A percentile compares a stretch with the other conserved stretches of the same genome.
These are phyloP conservation scores for Characodon lateralis DNA, from an alignment of 2,797 vertebrate species.

Conservation along the genomic window DNA sequence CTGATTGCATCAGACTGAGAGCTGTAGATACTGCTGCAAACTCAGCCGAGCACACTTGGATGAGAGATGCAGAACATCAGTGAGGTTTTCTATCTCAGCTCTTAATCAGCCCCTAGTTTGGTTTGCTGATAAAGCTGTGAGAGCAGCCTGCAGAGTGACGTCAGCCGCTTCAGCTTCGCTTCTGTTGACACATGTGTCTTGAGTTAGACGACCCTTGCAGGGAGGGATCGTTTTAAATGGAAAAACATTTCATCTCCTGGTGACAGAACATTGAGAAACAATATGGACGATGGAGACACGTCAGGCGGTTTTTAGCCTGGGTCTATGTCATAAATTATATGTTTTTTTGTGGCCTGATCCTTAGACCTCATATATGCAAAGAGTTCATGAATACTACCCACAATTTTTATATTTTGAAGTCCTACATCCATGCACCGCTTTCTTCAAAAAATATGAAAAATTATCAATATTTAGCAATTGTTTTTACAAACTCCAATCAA, in stretches of 20 bases:
- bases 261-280: background rate
- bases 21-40: constrained; percentile 50
- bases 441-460: background rate
- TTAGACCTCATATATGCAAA: background rate
- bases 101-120: constrained; percentile 55
- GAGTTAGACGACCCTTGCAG: constrained; percentile 14
- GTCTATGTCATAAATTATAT: background rate
- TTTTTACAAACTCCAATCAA: background rate
- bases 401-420: background rate
- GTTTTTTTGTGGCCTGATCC: background rate
- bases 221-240: constrained; percentile 2
- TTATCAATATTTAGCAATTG: background rate
- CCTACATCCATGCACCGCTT: background rate
- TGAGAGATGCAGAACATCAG: constrained; percentile 25
- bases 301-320: background rate
- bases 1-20: constrained; percentile 71
- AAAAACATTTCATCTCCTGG: constrained; percentile 7
- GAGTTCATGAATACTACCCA: background rate
- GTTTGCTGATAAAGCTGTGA: constrained; percentile 53
- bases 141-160: constrained; percentile 28
- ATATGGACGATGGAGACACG: background rate
- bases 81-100: constrained; percentile 47
- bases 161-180: background rate
- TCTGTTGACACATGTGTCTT: constrained; percentile 26
- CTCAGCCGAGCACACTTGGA: constrained; percentile 19